Percentiles rank a stretch among this genome's conserved stretches.
Conservation (phyloP, 2,113 vertebrate genomes). For the Andinoacara biseriatus region DNA sequence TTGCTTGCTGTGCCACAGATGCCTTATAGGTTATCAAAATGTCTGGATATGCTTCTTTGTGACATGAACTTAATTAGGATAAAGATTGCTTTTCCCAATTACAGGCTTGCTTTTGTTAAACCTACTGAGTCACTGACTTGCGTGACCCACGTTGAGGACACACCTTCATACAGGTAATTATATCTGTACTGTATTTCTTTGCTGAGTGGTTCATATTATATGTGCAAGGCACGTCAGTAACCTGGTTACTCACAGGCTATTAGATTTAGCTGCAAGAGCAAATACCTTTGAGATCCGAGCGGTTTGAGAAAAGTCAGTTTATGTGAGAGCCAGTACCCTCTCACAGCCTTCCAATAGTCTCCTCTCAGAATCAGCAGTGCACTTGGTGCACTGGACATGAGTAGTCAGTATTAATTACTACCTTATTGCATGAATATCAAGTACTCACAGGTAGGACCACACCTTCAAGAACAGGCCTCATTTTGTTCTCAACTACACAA, state of each 20-base stretch:
- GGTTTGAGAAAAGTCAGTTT: background rate
- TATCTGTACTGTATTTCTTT: background rate
- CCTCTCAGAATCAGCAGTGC: background rate
- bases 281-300: background rate
- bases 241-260: background rate
- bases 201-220: background rate
- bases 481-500: background rate
- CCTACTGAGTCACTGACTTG: background rate
- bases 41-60: background rate
- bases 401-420: background rate
- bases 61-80: background rate
- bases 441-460: background rate
- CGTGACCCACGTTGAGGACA: background rate
- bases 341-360: background rate
- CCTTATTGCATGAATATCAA: background rate
- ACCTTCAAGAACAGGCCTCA: background rate
- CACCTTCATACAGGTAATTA: background rate
- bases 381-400: background rate
- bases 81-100: background rate
- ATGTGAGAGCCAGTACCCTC: background rate
- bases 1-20: background rate
- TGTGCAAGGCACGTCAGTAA: background rate
- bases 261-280: background rate
- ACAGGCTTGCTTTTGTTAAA: background rate
- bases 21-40: background rate